These are phyloP conservation scores for Rynchops niger DNA, from an alignment of 2,113 vertebrate genomes.

Conservation along the genomic window DNA sequence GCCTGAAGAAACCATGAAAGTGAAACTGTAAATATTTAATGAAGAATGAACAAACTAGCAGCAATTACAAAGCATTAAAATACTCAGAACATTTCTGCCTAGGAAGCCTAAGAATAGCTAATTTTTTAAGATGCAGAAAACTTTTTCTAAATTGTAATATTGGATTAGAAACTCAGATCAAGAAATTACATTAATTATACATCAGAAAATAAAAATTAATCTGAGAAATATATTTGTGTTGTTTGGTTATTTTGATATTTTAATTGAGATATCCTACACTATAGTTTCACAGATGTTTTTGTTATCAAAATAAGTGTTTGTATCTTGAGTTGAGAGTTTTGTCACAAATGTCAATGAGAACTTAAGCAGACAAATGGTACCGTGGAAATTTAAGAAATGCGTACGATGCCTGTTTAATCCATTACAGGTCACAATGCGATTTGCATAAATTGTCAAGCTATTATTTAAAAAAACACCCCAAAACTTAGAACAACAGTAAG, in stretches of 20 bases:
- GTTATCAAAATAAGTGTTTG: neutral
- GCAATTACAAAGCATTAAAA: neutral
- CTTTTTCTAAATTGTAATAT: conserved; percentile 57
- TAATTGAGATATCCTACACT: neutral
- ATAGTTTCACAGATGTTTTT: neutral
- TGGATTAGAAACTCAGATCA: conserved; percentile 13
- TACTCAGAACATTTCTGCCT: neutral
- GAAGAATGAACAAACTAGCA: neutral
- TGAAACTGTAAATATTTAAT: conserved; percentile 80
- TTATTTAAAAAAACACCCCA: neutral
- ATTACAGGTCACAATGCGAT: neutral
- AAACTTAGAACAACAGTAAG: neutral
- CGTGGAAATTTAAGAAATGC: neutral
- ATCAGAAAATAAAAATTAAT: conserved; percentile 45
- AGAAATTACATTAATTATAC: neutral
- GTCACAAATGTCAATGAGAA: neutral
- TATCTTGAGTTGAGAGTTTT: neutral
- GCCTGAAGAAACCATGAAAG: conserved; percentile 84
- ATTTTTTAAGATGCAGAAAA: conserved; percentile 64
- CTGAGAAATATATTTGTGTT: neutral
- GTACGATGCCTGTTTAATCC: neutral
- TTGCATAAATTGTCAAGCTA: neutral
- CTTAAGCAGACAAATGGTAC: neutral
- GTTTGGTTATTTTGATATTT: conserved; percentile 20
- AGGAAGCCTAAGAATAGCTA: conserved; percentile 22